These are phyloP conservation scores for Podiceps cristatus DNA, from an alignment of 2,113 vertebrate genomes.

Conservation along the genomic window DNA sequence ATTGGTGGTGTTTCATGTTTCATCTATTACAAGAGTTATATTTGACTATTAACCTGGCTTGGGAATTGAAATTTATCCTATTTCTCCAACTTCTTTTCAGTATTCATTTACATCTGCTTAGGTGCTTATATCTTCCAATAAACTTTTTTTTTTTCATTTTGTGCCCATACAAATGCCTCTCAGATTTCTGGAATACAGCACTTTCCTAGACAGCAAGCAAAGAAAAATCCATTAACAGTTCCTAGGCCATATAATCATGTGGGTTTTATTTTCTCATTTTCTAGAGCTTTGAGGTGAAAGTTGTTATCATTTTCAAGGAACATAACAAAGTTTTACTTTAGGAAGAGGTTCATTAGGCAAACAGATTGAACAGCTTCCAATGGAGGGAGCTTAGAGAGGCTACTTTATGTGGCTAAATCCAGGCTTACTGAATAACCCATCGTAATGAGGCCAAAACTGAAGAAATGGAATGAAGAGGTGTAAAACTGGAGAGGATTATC, in stretches of 20 bases:
- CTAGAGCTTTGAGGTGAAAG: background rate
- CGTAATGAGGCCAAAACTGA: background rate
- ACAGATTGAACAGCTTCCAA: background rate
- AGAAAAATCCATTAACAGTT: background rate
- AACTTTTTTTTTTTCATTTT: background rate
- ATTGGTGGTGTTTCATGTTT: conserved; percentile 12
- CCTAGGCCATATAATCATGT: background rate
- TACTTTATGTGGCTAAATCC: background rate
- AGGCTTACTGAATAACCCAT: background rate
- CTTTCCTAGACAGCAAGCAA: background rate
- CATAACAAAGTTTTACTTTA: background rate
- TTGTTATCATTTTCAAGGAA: background rate
- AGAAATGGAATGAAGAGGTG: background rate
- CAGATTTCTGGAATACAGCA: background rate
- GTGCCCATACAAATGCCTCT: background rate
- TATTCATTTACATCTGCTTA: background rate
- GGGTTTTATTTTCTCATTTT: background rate
- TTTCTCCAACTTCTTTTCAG: conserved; percentile 3
- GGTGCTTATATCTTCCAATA: background rate
- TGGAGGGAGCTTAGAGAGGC: background rate
- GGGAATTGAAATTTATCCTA: background rate
- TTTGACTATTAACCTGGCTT: background rate
- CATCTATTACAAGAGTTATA: background rate
- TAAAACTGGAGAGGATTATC: background rate
- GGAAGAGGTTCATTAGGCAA: background rate